Conservation (phyloP, 2,888 invertebrate genomes). For the Zonitis immaculata region DNA sequence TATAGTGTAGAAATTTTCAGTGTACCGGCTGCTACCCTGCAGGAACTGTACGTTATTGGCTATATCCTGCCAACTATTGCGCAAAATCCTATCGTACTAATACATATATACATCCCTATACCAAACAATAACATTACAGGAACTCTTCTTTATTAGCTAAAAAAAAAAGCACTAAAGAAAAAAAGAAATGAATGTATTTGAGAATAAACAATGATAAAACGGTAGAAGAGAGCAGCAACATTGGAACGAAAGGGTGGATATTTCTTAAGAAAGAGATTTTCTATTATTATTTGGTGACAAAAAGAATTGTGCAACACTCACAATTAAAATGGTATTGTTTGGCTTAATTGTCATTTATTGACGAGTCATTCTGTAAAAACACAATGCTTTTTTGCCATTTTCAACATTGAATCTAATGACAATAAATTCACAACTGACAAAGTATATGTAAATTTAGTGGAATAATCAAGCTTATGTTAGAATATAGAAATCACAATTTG, state of each 20-base stretch:
- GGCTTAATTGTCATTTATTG: conserved; percentile 11
- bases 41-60: conserved; percentile 30
- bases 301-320: too few relatives aligned
- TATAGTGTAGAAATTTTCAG: conserved; percentile 4
- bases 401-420: background rate
- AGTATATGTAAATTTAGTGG: too few relatives aligned
- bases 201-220: conserved; percentile 4
- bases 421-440: too few relatives aligned
- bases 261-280: conserved; percentile 26
- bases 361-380: conserved; percentile 4
- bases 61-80: conserved; percentile 17
- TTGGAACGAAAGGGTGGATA: conserved; percentile 22
- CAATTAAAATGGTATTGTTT: too few relatives aligned
- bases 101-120: conserved; percentile 5
- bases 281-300: conserved; percentile 27
- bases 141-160: conserved; percentile 11
- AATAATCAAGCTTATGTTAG: too few relatives aligned
- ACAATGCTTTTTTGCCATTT: conserved; percentile 19
- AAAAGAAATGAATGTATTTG: conserved; percentile 1
- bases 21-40: conserved; percentile 28
- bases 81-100: conserved; percentile 4
- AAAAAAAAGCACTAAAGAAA: conserved; percentile 1
- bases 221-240: conserved; percentile 6
- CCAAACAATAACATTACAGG: conserved; percentile 13
- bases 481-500: too few relatives aligned